Evolutionary conservation across 92 coral and sea anemone genomes (phyloP).

Genomic region (Umimayanthus chanpuru): DNA sequence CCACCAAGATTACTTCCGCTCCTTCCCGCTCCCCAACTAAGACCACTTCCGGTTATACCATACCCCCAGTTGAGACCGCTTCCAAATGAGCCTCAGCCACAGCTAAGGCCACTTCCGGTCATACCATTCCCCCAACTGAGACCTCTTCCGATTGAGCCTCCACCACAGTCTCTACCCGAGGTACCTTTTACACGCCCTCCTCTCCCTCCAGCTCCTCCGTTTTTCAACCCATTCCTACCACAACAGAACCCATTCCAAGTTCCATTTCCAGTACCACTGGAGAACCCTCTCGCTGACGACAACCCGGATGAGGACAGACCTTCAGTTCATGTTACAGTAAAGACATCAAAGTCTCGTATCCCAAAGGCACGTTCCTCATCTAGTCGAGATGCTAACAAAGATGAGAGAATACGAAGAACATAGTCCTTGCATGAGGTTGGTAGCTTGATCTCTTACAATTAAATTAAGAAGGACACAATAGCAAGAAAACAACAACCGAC

Average conservation of each 20-base stretch:
- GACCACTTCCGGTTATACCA: slow-evolving; percentile 26
- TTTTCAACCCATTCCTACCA: slow-evolving; percentile 34
- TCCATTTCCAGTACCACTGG: slow-evolving; percentile 22
- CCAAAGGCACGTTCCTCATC: slow-evolving; percentile 56
- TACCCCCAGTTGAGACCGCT: slow-evolving; percentile 30
- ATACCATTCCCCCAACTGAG: slow-evolving; percentile 36
- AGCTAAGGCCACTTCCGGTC: slow-evolving; percentile 30
- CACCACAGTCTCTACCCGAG: slow-evolving; percentile 36
- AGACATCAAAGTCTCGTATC: slow-evolving; percentile 92
- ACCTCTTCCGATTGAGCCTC: slow-evolving; percentile 38
- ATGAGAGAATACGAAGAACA: slow-evolving; percentile 1
- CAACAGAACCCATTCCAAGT: slow-evolving; percentile 39
- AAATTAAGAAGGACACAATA: not conserved
- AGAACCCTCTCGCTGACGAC: slow-evolving; percentile 25
- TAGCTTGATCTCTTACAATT: not conserved
- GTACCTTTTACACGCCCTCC: slow-evolving; percentile 33
- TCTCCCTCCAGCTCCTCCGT: slow-evolving; percentile 36
- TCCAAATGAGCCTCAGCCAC: slow-evolving; percentile 34
- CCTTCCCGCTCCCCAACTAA: slow-evolving; percentile 38
- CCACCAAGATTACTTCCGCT: slow-evolving; percentile 48
- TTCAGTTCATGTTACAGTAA: slow-evolving; percentile 90
- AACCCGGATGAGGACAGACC: slow-evolving; percentile 75
- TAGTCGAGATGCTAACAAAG: slow-evolving; percentile 38
- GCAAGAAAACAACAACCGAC: not conserved
- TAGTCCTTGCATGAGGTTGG: slow-evolving; percentile 34